Evolutionary conservation across 2,797 vertebrate genomes (phyloP), one percentile per base, ranked within the genome.

Genomic region (Potorous gilbertii): DNA sequence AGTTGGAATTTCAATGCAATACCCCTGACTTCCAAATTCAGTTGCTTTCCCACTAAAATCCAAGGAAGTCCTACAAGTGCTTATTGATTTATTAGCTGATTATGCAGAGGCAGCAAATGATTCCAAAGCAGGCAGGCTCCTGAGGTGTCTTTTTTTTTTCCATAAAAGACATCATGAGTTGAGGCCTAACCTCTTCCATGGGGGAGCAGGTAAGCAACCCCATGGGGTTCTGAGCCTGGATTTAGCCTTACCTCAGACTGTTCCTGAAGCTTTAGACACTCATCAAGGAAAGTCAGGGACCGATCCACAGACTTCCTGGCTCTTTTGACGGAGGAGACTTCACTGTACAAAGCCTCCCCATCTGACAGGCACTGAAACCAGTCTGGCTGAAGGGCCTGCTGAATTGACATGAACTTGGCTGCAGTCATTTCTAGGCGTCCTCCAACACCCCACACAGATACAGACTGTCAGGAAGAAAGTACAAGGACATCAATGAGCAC

Each of bases 331-430:
- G 99, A 99, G 40, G 99, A 98, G n/a, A 95, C 97, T 98, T 98
- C 98, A 54, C 94, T 98, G 97, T 98, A 99, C 98, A 99, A 97
- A 1, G 99, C 99, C 95, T 99, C 99, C 91, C 99, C 99, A 18
- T 99, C 99, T 10, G 99, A 99, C 98, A 99, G 99, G 98, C 99
- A 99, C 98, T 99, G 99, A 98, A 99, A 99, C 99, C 99, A 99
- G 98, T 99, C 99, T 0, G 99, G 99, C 97, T 99, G 99, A 95
- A 99, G 97, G 0, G 98, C 98, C 54, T 98, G 98, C 98, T 99
- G 99, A 50, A 99, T 98, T 16, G 99, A 99, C 99, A 99, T 99
- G 98, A 99, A 99, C 97, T 99, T 99, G 59, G 99, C 98, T 91
- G 98, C 98, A 0, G 99, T 99, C 97, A 99, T 98, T 97, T 99